A percentile compares a stretch with the other conserved stretches of the same genome.
Evolutionary conservation across 2,797 vertebrate species (phyloP).

Genomic region (Taenioides sp.): DNA sequence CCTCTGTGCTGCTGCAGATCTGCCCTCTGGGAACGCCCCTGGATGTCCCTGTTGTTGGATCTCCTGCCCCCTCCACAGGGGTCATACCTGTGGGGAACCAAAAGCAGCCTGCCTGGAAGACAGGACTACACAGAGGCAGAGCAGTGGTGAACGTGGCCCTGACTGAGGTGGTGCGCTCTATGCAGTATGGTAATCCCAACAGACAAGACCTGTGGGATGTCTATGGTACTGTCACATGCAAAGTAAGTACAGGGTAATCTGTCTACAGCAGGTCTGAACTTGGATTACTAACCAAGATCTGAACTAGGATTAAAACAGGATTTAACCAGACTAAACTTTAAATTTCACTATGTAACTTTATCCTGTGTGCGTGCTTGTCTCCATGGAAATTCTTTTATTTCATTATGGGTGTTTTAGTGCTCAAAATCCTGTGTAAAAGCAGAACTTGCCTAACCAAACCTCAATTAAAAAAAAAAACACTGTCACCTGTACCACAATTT

Average conservation of each 20-base stretch:
- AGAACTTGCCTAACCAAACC: too few species aligned
- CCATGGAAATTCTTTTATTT: too few species aligned
- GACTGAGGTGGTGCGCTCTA: conserved; percentile 88
- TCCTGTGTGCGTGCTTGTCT: too few species aligned
- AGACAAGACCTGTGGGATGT: conserved; percentile 91
- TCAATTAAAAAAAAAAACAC: too few species aligned
- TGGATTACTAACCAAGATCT: too few species aligned
- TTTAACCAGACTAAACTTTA: too few species aligned
- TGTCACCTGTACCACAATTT: too few species aligned
- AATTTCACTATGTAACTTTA: too few species aligned
- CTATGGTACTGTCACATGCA: conserved; percentile 89
- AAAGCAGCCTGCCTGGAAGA: conserved; percentile 91
- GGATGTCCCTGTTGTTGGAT: conserved; percentile 72
- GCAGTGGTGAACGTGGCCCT: conserved; percentile 85
- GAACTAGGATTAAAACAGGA: too few species aligned
- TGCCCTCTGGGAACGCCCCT: conserved; percentile 90
- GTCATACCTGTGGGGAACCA: conserved; percentile 66
- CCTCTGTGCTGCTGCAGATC: conserved; percentile 82
- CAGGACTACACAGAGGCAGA: conserved; percentile 83
- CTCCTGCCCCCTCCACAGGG: conserved; percentile 36
- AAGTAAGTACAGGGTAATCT: conserved; percentile 77
- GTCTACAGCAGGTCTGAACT: too few species aligned
- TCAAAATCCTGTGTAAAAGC: too few species aligned
- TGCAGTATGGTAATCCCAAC: conserved; percentile 87
- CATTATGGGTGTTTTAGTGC: too few species aligned